Base-by-base conservation (phyloP, 2,888 invertebrate species). In the Yponomeuta plumbellus region DNA sequence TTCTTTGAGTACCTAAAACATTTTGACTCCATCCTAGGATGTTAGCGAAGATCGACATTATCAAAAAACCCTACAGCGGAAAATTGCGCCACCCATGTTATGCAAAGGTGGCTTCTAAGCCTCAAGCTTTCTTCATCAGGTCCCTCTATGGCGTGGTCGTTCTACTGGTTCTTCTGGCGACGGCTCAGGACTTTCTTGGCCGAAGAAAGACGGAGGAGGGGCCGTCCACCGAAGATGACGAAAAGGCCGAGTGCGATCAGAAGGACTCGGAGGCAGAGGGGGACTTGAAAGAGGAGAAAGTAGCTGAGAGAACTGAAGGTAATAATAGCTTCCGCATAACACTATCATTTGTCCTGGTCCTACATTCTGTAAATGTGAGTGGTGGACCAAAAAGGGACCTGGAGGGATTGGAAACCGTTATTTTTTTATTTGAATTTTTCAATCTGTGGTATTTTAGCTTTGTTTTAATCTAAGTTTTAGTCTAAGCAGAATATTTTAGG, bases 141-240 rank as follows among this genome's bases (percentile, higher is more conserved):
- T 81, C 83, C 1, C 83, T 92, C 70, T 91, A 91, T 71, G 82
- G 79, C 64, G 70, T 88, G 66, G 76, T 92, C 62, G 52, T 88
- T 72, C 69, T 88, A 68, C 71, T 92, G 69, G 89, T 89, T 52
- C 66, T 88, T 68, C 75, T 88, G 69, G 91, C 92, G 66, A 92
- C 92, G 11, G 67, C 84, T 70, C 88, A 87, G 73, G 92, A 92
- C 73, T 85, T 80, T 73, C 69, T 85, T 68, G 75, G 79, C 66
- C 74, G 78, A 71, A 78, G 78, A 70, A 72, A 73, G 21, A 52
- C 76, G 6, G 71, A 71, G 44, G 71, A 71, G 26, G 64, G 70
- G 65, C 44, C 66, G 17, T 63, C 66, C 66, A 73, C 75, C 66
- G 78, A 80, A 65, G 69, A 70, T 61, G 73, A 75, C 61, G 73